Evolutionary conservation across 2,113 vertebrate species (phyloP).

Genomic region (Xiphophorus maculatus): DNA sequence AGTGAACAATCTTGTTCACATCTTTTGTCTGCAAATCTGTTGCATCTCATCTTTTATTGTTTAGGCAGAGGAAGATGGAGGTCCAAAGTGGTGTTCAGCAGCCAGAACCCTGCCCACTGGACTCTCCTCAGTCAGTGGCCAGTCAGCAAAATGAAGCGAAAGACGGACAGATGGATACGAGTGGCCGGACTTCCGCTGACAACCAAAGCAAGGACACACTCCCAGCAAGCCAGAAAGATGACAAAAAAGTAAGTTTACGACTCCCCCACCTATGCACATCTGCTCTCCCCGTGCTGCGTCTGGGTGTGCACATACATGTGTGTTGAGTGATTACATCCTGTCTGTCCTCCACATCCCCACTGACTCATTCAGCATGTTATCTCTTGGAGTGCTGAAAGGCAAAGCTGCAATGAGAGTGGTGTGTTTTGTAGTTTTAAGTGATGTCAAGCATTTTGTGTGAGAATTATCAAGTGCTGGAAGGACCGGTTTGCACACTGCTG

Average conservation of each 20-base stretch:
- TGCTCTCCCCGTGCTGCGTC: constrained; percentile 12
- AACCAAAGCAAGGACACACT: constrained; percentile 74
- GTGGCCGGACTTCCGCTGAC: constrained; percentile 67
- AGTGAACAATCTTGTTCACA: not conserved
- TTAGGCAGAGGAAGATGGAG: constrained; percentile 86
- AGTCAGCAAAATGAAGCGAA: constrained; percentile 79
- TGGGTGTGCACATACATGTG: constrained; percentile 19
- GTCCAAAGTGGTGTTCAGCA: constrained; percentile 85
- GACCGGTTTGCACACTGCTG: constrained; percentile 16
- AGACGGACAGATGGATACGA: constrained; percentile 77
- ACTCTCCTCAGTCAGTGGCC: constrained; percentile 80
- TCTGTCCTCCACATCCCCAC: constrained; percentile 9
- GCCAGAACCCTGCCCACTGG: constrained; percentile 83
- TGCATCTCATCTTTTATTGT: constrained; percentile 39
- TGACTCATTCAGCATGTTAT: constrained; percentile 6
- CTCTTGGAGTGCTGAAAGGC: not conserved
- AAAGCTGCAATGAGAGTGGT: not conserved
- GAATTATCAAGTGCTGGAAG: constrained; percentile 5
- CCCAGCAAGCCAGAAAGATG: constrained; percentile 75
- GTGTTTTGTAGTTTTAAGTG: constrained; percentile 6
- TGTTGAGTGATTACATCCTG: constrained; percentile 44
- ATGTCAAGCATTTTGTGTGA: not conserved
- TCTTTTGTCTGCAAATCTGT: not conserved
- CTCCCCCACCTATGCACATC: constrained; percentile 23
- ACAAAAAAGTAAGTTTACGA: constrained; percentile 82